Evolutionary conservation across 2,113 vertebrate genomes (phyloP).

Genomic region (Tetraodon nigroviridis): DNA sequence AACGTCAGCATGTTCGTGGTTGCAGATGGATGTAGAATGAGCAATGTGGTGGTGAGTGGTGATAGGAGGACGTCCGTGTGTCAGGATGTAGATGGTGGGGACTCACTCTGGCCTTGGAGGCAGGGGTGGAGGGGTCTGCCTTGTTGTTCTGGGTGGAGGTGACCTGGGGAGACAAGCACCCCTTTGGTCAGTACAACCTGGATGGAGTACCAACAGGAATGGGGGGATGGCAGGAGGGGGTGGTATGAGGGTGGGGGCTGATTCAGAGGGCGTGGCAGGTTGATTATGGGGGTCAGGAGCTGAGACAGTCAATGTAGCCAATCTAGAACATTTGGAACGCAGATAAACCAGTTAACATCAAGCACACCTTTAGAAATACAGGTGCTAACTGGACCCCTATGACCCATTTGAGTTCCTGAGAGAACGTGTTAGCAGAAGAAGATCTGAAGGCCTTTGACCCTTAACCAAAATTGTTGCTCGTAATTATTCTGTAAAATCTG

Average conservation of each 20-base stretch:
- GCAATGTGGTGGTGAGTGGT: constrained; percentile 14
- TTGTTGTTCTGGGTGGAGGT: constrained; percentile 72
- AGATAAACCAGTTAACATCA: too few relatives aligned
- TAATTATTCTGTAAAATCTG: too few relatives aligned
- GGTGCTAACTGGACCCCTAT: too few relatives aligned
- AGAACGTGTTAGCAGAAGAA: too few relatives aligned
- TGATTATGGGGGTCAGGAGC: background rate
- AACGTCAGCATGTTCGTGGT: background rate
- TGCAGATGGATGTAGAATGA: constrained; percentile 25
- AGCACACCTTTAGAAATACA: too few relatives aligned
- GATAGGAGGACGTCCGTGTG: constrained; percentile 25
- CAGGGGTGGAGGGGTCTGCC: constrained; percentile 61
- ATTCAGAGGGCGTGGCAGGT: background rate
- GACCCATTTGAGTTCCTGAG: too few relatives aligned
- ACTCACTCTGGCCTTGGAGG: constrained; percentile 68
- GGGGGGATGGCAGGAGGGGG: constrained; percentile 15
- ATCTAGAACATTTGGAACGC: background rate
- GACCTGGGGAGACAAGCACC: constrained; percentile 73
- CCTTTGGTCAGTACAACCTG: constrained; percentile 58
- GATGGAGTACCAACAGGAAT: constrained; percentile 34
- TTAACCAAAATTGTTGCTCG: too few relatives aligned
- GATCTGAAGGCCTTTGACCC: too few relatives aligned
- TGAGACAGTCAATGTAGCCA: constrained; percentile 18
- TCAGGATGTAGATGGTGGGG: constrained; percentile 57
- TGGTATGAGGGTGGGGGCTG: background rate